Evolutionary conservation across 2,797 vertebrate genomes (phyloP).

Genomic region (Hylomyscus alleni): DNA sequence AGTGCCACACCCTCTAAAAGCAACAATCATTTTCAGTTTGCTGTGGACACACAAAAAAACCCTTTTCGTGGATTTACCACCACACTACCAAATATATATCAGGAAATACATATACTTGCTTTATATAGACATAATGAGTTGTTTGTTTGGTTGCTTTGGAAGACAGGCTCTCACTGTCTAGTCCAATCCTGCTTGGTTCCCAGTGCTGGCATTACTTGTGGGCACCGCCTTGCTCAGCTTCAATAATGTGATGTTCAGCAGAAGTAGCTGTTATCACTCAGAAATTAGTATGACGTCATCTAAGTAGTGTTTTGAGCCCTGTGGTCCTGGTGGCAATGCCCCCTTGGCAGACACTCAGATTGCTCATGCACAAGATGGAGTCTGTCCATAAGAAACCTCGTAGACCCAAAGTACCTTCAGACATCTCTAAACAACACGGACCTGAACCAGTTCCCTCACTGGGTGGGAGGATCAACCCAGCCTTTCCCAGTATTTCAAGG

Average conservation of each 20-base stretch:
- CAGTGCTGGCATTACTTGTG: not conserved
- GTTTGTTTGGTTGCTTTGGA: not conserved
- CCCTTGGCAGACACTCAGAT: not conserved
- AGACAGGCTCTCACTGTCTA: not conserved
- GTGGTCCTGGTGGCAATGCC: accelerated
- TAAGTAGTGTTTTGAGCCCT: not conserved
- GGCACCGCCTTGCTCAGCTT: not conserved
- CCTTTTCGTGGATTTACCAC: not conserved
- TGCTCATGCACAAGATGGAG: not conserved
- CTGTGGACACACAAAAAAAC: not conserved
- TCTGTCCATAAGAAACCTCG: not conserved
- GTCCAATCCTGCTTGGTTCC: not conserved
- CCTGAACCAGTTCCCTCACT: not conserved
- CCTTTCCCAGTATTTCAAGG: not conserved
- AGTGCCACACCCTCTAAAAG: not conserved
- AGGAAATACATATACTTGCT: not conserved
- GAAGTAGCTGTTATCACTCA: not conserved
- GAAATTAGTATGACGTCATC: not conserved
- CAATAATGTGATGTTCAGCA: not conserved
- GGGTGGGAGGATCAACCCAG: not conserved
- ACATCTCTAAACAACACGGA: not conserved
- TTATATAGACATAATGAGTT: not conserved
- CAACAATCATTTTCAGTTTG: not conserved
- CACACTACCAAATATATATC: not conserved
- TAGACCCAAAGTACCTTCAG: not conserved